Base-by-base conservation (phyloP, 2,888 invertebrate genomes). In the Sipha maydis region DNA sequence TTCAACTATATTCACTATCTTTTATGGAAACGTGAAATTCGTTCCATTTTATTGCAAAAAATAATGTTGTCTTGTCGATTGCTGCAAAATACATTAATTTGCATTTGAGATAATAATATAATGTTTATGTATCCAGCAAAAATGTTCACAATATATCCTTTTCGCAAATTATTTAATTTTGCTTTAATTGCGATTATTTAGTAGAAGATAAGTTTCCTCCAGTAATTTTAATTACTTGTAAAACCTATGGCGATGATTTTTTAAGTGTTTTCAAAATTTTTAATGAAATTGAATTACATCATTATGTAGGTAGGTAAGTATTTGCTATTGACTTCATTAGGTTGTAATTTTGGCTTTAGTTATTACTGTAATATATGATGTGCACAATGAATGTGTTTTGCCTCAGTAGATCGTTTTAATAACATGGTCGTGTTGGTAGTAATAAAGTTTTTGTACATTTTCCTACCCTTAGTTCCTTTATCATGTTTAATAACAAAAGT, bases 101-200 rank as follows among this genome's bases (percentile, higher is more conserved):
- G 54, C 25, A 9, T 83, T 56, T 8, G 1, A 2, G 11, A 34
- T 84, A 76, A 28, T 61, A 41, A 61, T 14, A 76, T 69, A 28
- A n/a, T 67, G 67, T 83, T 83, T 38, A 38, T n/a, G 75, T 17
- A 77, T 67, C 67, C 41, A 41, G 67, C 76, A 28, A 77, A 85
- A 1, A 21, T 67, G 19, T 56, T 25, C 28, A 48, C 31, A 28
- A 34, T 19, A n/a, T 11, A 61, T 75, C n/a, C 75, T 31, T 48
- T 85, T 85, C 67, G 41, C 31, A 31, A 67, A 77, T 34, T 3
- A 85, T 85, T 25, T 85, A 85, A 85, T 85, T 85, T 19, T 77
- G n/a, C n/a, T 34, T 77, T 69, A 77, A 77, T 77, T 77, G 67
- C 25, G 34, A 34, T 28, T 56, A 17, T 34, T 3, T 61, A 48